These are phyloP conservation scores for Copidosoma aretas DNA, from an alignment of 2,888 invertebrate species.

Conservation along the genomic window DNA sequence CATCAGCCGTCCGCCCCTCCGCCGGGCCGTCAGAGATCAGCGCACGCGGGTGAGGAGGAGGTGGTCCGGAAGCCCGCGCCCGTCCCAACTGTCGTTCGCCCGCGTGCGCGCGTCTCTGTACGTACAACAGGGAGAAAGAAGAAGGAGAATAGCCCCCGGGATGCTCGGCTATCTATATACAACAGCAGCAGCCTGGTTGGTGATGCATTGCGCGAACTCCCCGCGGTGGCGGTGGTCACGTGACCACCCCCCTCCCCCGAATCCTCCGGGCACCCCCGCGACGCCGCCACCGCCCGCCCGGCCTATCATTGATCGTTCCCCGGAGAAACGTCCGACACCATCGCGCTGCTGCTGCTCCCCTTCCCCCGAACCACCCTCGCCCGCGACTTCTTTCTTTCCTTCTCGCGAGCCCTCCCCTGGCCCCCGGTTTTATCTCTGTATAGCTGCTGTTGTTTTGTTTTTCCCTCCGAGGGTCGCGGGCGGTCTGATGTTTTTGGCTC, in stretches of 20 bases:
- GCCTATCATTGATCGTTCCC: conserved; percentile 62
- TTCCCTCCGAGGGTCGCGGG: not conserved
- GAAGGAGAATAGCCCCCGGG: conserved; percentile 42
- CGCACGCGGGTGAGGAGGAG: not conserved
- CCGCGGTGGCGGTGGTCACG: too few species aligned
- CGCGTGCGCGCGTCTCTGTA: conserved; percentile 41
- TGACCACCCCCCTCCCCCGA: too few species aligned
- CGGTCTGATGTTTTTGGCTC: too few species aligned
- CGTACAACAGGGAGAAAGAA: conserved; percentile 12
- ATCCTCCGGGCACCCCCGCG: too few species aligned
- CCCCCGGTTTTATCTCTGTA: too few species aligned
- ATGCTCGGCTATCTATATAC: not conserved
- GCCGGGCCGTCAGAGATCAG: not conserved
- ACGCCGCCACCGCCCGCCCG: too few species aligned
- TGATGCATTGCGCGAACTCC: conserved; percentile 62
- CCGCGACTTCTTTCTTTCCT: not conserved
- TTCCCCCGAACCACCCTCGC: not conserved
- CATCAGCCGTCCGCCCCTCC: too few species aligned
- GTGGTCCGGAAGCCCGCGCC: not conserved
- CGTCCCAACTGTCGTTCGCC: not conserved
- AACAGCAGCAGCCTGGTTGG: conserved; percentile 52
- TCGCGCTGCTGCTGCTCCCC: not conserved
- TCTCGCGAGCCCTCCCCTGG: not conserved
- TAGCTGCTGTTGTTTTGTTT: not conserved
- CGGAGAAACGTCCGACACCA: conserved; percentile 58